Evolutionary conservation across 1,140 invertebrate genomes (phyloP).

Genomic region (Mactra quadrangularis): DNA sequence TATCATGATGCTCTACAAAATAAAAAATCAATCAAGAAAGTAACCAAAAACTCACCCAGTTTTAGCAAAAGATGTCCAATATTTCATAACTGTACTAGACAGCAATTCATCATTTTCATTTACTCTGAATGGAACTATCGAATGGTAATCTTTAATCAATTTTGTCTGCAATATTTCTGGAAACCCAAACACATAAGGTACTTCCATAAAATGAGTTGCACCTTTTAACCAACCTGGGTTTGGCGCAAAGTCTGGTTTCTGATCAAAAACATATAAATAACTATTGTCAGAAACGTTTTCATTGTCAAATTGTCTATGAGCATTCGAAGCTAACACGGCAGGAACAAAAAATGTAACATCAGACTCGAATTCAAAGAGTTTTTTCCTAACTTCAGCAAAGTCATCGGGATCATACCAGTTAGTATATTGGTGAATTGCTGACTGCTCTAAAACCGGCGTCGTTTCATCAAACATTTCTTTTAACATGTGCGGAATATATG

Average conservation of each 20-base stretch:
- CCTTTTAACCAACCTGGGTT: slow-evolving; percentile 33
- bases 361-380: slow-evolving; percentile 49
- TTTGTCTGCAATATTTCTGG: slow-evolving; percentile 13
- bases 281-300: background rate
- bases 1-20: no score
- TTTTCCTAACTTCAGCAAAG: slow-evolving; percentile 32
- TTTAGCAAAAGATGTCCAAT: slow-evolving; percentile 96
- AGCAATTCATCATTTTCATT: slow-evolving; percentile 90
- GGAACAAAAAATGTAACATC: slow-evolving; percentile 59
- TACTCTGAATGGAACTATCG: slow-evolving; percentile 6
- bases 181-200: slow-evolving; percentile 66
- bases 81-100: slow-evolving; percentile 94
- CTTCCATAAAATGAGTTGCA: slow-evolving; percentile 59
- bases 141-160: slow-evolving; percentile 8
- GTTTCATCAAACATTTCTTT: background rate
- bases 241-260: slow-evolving; percentile 48
- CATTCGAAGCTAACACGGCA: slow-evolving; percentile 2
- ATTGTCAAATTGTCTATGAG: slow-evolving; percentile 12
- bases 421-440: slow-evolving; percentile 12
- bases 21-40: no score
- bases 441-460: background rate
- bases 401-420: slow-evolving; percentile 52
- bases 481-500: background rate
- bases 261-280: slow-evolving; percentile 62
- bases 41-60: slow-evolving; percentile 93